These are phyloP conservation scores for Leptodactylus fallax DNA, from an alignment of 2,797 vertebrate species.

Conservation along the genomic window DNA sequence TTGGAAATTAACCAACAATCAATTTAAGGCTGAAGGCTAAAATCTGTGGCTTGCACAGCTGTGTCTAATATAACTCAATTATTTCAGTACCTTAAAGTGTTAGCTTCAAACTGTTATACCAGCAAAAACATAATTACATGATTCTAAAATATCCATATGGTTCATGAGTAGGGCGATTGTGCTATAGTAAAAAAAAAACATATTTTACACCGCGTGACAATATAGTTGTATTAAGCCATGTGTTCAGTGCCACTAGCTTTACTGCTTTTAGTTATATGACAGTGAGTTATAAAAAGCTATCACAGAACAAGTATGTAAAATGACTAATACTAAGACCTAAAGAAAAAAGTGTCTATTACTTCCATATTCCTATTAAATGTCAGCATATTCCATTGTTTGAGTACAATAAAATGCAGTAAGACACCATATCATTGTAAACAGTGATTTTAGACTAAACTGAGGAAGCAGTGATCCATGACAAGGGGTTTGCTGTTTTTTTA, in stretches of 20 bases:
- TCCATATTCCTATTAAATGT: neutral
- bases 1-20: constrained; percentile 59
- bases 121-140: constrained; percentile 58
- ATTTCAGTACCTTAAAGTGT: constrained; percentile 61
- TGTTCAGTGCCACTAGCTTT: constrained; percentile 17
- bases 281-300: constrained; percentile 14
- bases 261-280: constrained; percentile 9
- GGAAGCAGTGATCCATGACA: neutral
- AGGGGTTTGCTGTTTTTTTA: no score
- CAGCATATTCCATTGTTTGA: neutral
- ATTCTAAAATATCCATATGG: constrained; percentile 59
- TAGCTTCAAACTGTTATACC: constrained; percentile 60
- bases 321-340: neutral
- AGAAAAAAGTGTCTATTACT: neutral
- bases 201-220: constrained; percentile 31
- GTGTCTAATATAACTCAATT: constrained; percentile 61
- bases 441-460: no score
- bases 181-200: neutral
- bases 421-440: no score
- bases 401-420: neutral
- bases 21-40: constrained; percentile 56
- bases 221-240: constrained; percentile 41
- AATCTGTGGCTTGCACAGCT: constrained; percentile 58
- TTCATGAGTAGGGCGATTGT: constrained; percentile 32
- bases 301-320: neutral